phyloP scores from a whole-genome alignment of 2,797 vertebrate genomes.

The Taeniopygia guttata region DNA sequence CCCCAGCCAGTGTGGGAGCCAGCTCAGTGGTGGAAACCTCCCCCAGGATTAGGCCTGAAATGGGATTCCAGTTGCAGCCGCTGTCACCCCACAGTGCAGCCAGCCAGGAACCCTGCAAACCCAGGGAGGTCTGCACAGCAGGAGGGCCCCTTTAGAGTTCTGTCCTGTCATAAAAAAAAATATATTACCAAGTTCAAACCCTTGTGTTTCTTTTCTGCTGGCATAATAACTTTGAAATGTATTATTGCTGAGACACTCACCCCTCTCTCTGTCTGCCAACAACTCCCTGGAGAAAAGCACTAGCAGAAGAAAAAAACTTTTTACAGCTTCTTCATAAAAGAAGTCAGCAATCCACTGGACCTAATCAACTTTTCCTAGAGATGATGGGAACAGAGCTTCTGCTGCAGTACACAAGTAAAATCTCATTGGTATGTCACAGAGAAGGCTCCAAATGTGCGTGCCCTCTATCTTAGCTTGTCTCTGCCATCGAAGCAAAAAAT shows the following conservation, averaged over 20 bases:
- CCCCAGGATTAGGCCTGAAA: neutral
- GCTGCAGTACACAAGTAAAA: neutral
- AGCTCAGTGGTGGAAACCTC: neutral
- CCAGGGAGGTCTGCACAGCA: neutral
- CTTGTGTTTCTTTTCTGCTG: slow-evolving; percentile 65
- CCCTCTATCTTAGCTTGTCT: neutral
- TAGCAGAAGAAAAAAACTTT: slow-evolving; percentile 66
- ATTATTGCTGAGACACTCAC: slow-evolving; percentile 61
- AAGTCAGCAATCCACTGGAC: slow-evolving; percentile 61
- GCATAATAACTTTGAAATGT: slow-evolving; percentile 71
- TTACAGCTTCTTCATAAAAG: slow-evolving; percentile 61
- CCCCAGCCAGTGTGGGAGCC: neutral
- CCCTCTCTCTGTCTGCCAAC: slow-evolving; percentile 66
- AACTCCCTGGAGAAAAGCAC: slow-evolving; percentile 59
- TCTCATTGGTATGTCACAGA: neutral
- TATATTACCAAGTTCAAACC: slow-evolving; percentile 58
- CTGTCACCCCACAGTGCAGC: fast-evolving
- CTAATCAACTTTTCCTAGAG: slow-evolving; percentile 57
- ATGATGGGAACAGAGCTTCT: neutral
- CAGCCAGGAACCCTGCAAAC: neutral
- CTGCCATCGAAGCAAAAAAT: neutral
- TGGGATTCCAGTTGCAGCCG: fast-evolving
- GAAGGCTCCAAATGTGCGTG: neutral
- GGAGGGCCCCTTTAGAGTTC: slow-evolving; percentile 23
- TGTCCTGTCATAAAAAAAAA: slow-evolving; percentile 59